Percentiles rank a stretch among this genome's conserved stretches.
Evolutionary conservation across 2,888 invertebrate genomes (phyloP).

Genomic region (Capitulum mitella): DNA sequence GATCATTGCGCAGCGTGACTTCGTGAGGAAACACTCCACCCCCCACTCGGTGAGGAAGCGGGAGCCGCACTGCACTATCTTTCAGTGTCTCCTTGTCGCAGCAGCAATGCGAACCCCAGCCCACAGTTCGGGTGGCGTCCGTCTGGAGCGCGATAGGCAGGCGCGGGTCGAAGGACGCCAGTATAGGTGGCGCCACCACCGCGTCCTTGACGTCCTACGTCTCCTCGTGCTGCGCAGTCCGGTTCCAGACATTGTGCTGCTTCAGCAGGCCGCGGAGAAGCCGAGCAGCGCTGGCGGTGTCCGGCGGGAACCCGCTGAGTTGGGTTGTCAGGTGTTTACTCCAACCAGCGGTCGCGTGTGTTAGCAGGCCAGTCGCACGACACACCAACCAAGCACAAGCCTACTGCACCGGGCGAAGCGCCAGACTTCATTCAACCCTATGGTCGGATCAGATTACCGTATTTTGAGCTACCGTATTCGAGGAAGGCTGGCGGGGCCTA

Average conservation of each 20-base stretch:
- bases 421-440: no score
- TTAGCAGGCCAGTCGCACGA: no score
- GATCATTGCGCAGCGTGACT: constrained; percentile 25
- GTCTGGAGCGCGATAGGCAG: constrained; percentile 20
- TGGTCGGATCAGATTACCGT: no score
- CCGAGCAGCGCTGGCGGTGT: constrained; percentile 10
- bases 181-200: constrained; percentile 35
- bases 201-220: constrained; percentile 26
- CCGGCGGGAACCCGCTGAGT: constrained; percentile 20
- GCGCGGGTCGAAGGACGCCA: constrained; percentile 27
- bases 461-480: no score
- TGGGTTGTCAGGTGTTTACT: constrained; percentile 27
- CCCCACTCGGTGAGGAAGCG: constrained; percentile 10
- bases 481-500: no score
- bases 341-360: no score
- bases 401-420: no score
- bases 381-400: no score
- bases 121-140: constrained; percentile 28
- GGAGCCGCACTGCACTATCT: constrained; percentile 28
- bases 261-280: constrained; percentile 26
- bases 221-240: constrained; percentile 15
- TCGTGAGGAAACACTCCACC: no score
- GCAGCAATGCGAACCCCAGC: constrained; percentile 27
- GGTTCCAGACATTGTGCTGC: constrained; percentile 9
- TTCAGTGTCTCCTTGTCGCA: neutral